Percentiles rank a stretch among this genome's conserved stretches.
Evolutionary conservation across 2,888 invertebrate genomes (phyloP).

Genomic region (Dioctria linearis): DNA sequence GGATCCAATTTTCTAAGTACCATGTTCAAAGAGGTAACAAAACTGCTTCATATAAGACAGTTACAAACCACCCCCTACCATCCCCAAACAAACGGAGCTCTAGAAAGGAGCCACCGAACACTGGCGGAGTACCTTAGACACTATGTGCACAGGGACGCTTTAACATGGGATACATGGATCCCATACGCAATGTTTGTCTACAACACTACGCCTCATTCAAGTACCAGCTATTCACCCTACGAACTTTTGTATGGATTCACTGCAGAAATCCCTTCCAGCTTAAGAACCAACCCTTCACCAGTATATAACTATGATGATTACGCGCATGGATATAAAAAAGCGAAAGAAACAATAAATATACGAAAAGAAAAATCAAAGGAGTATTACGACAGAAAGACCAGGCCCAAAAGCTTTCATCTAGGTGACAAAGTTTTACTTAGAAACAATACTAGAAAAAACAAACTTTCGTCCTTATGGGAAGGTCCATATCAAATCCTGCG

Average conservation of each 20-base stretch:
- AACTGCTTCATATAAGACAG: conserved; percentile 63
- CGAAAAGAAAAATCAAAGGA: conserved; percentile 33
- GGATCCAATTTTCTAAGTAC: conserved; percentile 66
- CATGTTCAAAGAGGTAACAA: conserved; percentile 62
- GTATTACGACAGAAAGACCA: conserved; percentile 44
- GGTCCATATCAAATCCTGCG: conserved; percentile 52
- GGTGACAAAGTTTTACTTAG: conserved; percentile 49
- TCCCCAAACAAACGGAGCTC: conserved; percentile 57
- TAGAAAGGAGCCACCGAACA: conserved; percentile 64
- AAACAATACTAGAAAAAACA: conserved; percentile 48
- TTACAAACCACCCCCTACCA: conserved; percentile 63
- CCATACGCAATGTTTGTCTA: conserved; percentile 41
- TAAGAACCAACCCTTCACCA: conserved; percentile 24
- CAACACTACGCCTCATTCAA: conserved; percentile 28
- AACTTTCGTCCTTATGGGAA: conserved; percentile 47
- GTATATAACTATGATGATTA: conserved; percentile 45
- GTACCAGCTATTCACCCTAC: conserved; percentile 37
- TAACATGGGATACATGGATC: neutral
- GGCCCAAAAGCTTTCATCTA: conserved; percentile 15
- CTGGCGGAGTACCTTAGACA: conserved; percentile 63
- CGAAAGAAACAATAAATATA: conserved; percentile 39
- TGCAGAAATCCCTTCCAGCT: conserved; percentile 26
- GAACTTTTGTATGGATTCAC: conserved; percentile 46
- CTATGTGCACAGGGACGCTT: conserved; percentile 50
- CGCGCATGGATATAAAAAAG: conserved; percentile 36